Evolutionary conservation across 2,888 invertebrate genomes (phyloP).

Genomic region (Apodemia duryi): DNA sequence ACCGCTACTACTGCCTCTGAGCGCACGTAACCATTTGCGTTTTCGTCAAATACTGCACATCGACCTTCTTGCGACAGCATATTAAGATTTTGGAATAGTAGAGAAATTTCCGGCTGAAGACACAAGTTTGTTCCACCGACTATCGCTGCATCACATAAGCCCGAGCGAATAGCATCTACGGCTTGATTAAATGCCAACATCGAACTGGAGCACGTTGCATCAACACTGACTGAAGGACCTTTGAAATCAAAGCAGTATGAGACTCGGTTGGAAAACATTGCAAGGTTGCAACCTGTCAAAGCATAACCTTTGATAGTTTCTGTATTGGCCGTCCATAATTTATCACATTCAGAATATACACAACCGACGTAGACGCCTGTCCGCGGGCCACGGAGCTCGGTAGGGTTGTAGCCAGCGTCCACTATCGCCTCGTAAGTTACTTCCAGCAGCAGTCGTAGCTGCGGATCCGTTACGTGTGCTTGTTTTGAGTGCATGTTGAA

Average conservation of each 20-base stretch:
- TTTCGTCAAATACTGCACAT: conserved; percentile 12
- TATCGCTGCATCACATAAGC: conserved; percentile 13
- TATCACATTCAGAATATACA: neutral
- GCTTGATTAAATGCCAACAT: conserved; percentile 12
- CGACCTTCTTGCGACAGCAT: conserved; percentile 4
- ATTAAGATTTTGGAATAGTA: neutral
- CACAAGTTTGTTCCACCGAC: neutral
- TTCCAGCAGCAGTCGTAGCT: conserved; percentile 11
- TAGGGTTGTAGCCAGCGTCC: conserved; percentile 11
- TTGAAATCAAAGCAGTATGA: conserved; percentile 15
- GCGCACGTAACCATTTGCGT: conserved; percentile 3
- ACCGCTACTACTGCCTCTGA: conserved; percentile 13
- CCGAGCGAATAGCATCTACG: neutral
- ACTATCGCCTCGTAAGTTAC: conserved; percentile 14
- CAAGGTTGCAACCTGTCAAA: conserved; percentile 11
- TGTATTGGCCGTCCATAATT: neutral
- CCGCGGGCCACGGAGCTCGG: neutral
- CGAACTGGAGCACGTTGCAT: conserved; percentile 10
- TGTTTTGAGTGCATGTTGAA: conserved; percentile 14
- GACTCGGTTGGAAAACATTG: conserved; percentile 15
- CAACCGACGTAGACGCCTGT: conserved; percentile 7
- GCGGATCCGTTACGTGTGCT: conserved; percentile 5
- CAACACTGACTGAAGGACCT: conserved; percentile 12
- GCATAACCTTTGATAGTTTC: conserved; percentile 1
- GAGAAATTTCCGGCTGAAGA: conserved; percentile 3